Evolutionary conservation across 2,797 vertebrate genomes (phyloP), one percentile per base, ranked within the genome.

Genomic region (Eurystomus glaucurus): DNA sequence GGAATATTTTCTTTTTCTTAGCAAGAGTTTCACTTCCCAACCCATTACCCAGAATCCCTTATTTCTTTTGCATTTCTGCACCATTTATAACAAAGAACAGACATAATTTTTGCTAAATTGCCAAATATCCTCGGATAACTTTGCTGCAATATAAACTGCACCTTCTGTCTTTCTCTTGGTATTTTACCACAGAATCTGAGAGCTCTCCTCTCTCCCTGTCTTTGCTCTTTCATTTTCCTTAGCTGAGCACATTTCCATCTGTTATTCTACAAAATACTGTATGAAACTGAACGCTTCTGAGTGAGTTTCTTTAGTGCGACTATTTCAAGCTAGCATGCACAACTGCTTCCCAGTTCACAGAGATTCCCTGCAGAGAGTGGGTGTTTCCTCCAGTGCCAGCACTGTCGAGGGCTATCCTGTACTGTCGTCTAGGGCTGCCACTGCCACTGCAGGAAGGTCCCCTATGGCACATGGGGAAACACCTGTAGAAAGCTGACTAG

Each of bases 391-490:
- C 35, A 69, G 64, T 3, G 5, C 10, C 83, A 50, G 48, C 51
- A 19, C 21, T 33, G n/a, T 11, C 25, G 28, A 85, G 55, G n/a
- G 33, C 60, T 85, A 60, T 85, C 60, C 92, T 58, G 22, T 33
- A 57, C 69, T 52, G 74, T 68, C 52, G 54, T 20, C 74, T 78
- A 9, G 50, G 57, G 43, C 65, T 92, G 80, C 65, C 52, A 52
- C 33, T 92, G 75, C 43, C 80, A 65, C 11, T 18, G 28, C 8
- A 58, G 60, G 21, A 92, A 85, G 28, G 72, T 93, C 83, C 45
- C 69, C 78, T 82, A 51, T 6, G 62, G 78, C 51, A 85, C 64
- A 71, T 7, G 16, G 88, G 88, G 94, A 93, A 96, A 85, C 69
- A 93, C 6, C 92, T 92, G 86, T 85, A 79, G 45, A 86, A 79